Conservation (phyloP, 2,888 invertebrate species). For the Branchipolynoe longqiensis region DNA sequence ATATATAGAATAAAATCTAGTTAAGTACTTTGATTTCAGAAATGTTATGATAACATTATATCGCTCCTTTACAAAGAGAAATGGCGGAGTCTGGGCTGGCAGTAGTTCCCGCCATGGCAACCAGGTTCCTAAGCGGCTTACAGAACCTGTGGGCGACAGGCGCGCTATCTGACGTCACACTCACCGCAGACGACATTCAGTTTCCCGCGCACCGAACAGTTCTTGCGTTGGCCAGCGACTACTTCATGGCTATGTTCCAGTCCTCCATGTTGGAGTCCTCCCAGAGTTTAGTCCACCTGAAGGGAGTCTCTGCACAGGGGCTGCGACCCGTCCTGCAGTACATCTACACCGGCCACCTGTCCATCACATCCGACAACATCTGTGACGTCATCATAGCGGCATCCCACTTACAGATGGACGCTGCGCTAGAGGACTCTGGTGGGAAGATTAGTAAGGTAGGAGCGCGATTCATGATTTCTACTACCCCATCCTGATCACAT, state of each 20-base stretch:
- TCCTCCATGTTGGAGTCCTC: constrained; percentile 25
- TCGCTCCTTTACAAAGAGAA: not conserved
- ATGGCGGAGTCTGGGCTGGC: too few species aligned
- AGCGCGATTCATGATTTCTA: too few species aligned
- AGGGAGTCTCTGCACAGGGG: constrained; percentile 32
- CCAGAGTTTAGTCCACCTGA: not conserved
- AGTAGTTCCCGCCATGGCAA: not conserved
- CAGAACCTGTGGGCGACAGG: constrained; percentile 4
- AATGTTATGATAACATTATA: too few species aligned
- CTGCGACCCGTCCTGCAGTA: constrained; percentile 2
- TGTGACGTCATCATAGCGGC: constrained; percentile 47
- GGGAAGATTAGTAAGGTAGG: too few species aligned
- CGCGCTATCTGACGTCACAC: constrained; percentile 18
- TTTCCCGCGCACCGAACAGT: not conserved
- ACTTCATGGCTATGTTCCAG: constrained; percentile 42
- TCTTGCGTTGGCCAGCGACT: constrained; percentile 29
- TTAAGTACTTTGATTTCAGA: too few species aligned
- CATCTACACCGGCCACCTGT: constrained; percentile 20
- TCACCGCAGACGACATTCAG: constrained; percentile 1
- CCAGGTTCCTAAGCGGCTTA: not conserved
- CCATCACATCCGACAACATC: constrained; percentile 7
- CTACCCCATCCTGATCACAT: too few species aligned
- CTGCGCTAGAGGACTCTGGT: not conserved
- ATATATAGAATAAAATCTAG: too few species aligned
- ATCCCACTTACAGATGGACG: constrained; percentile 25